A percentile compares a stretch with the other conserved stretches of the same genome.
These are phyloP conservation scores for Gymnocheta viridis DNA, from an alignment of 2,888 invertebrate genomes.

Conservation along the genomic window DNA sequence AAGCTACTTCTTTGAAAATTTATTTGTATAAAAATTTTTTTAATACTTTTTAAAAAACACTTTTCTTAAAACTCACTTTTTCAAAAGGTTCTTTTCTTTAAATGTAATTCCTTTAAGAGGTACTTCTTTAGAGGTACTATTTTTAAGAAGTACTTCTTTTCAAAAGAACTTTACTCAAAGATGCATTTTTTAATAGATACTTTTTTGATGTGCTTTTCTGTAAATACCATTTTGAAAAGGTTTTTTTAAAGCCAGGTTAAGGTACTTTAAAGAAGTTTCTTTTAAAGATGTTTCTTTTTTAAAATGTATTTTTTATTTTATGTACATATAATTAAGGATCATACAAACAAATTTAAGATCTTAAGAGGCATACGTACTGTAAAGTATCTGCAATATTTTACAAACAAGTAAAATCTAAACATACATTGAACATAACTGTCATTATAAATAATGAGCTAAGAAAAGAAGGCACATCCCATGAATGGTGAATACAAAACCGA, in stretches of 20 bases:
- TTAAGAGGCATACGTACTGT: background rate
- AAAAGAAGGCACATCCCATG: background rate
- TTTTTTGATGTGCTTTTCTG: background rate
- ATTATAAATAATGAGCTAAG: constrained; percentile 46
- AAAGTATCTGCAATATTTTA: background rate
- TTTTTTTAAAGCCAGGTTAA: background rate
- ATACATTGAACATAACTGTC: constrained; percentile 36
- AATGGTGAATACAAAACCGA: background rate
- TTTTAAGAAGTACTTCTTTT: background rate
- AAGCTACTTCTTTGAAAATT: background rate
- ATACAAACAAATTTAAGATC: background rate
- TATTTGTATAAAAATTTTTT: background rate
- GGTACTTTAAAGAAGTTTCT: no score
- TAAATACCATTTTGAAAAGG: no score
- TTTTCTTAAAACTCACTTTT: background rate
- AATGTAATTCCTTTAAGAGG: background rate
- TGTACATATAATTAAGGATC: no score
- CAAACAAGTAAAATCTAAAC: background rate
- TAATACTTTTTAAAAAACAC: background rate
- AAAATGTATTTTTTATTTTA: no score
- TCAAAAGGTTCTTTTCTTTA: background rate
- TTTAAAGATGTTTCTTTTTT: no score
- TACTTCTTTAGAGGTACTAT: background rate
- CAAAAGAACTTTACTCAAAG: background rate
- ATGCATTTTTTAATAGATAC: background rate